A percentile compares a stretch with the other conserved stretches of the same genome.
Conservation (phyloP, 2,888 invertebrate species). For the Tetragonula carbonaria region DNA sequence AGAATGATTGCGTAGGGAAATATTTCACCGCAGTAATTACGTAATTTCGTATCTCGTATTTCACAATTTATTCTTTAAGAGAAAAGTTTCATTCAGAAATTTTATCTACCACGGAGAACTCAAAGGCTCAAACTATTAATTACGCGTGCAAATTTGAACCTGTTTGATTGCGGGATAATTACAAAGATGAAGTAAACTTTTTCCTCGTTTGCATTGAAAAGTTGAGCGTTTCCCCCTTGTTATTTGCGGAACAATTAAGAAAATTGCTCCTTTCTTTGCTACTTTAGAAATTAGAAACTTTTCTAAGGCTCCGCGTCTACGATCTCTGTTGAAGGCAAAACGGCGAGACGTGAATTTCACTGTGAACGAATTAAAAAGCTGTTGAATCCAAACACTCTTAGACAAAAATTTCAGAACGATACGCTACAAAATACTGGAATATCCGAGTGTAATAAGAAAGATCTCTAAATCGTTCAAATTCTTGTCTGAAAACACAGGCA, state of each 20-base stretch:
- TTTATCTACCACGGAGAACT: background rate
- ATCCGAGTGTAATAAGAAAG: background rate
- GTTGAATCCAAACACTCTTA: too few relatives aligned
- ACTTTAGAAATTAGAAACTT: background rate
- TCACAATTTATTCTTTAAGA: background rate
- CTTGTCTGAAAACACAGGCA: background rate
- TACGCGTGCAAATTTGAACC: constrained; percentile 35
- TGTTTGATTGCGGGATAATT: constrained; percentile 33
- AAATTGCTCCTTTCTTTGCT: background rate
- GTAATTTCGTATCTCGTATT: background rate
- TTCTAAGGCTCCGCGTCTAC: background rate
- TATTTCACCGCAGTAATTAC: background rate
- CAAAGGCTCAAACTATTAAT: constrained; percentile 34
- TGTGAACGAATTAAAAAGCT: too few relatives aligned
- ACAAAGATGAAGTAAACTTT: background rate
- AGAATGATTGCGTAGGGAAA: background rate
- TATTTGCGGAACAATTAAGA: background rate
- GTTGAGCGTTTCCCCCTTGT: constrained; percentile 20
- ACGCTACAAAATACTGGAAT: background rate
- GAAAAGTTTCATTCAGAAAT: background rate
- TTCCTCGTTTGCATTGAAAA: constrained; percentile 31
- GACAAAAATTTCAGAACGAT: background rate
- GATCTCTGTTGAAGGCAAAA: too few relatives aligned
- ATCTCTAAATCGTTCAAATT: background rate
- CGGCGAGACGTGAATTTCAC: background rate